Percentiles rank a stretch among this genome's conserved stretches.
Evolutionary conservation across 2,113 vertebrate species (phyloP).

Genomic region (Arvicanthis niloticus): DNA sequence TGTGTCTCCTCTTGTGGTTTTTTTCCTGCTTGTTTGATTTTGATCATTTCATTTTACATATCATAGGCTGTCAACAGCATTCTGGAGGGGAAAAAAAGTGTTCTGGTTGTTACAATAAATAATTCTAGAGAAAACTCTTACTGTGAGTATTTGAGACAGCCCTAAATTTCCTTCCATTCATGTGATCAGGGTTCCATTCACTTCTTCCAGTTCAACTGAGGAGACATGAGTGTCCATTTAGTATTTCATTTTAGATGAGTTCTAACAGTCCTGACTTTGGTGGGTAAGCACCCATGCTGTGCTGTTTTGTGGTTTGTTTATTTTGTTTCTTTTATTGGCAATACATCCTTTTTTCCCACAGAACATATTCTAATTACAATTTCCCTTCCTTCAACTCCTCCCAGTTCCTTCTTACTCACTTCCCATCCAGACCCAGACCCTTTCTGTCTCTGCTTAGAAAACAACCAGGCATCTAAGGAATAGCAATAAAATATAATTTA

Average conservation of each 20-base stretch:
- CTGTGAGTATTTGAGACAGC: conserved; percentile 22
- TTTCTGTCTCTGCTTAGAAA: not conserved
- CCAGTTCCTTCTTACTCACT: too few species aligned
- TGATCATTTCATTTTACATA: conserved; percentile 28
- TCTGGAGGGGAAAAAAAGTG: not conserved
- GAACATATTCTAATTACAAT: not conserved
- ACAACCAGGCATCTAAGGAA: not conserved
- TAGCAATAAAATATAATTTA: not conserved
- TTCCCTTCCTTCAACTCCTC: not conserved
- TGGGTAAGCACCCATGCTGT: not conserved
- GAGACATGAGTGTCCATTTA: not conserved
- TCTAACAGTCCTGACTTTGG: not conserved
- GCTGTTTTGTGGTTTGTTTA: not conserved
- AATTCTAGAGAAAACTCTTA: conserved; percentile 23
- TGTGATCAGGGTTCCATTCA: not conserved
- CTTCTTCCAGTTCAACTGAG: not conserved
- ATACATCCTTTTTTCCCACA: not conserved
- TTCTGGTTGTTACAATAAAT: conserved; percentile 25
- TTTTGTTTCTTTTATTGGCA: not conserved
- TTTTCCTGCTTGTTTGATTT: not conserved
- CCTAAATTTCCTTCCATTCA: not conserved
- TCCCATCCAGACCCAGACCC: not conserved
- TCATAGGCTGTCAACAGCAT: not conserved
- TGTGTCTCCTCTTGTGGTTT: not conserved
- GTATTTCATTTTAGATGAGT: not conserved